phyloP scores from a whole-genome alignment of 2,797 vertebrate genomes.

The Serranus cabrilla region DNA sequence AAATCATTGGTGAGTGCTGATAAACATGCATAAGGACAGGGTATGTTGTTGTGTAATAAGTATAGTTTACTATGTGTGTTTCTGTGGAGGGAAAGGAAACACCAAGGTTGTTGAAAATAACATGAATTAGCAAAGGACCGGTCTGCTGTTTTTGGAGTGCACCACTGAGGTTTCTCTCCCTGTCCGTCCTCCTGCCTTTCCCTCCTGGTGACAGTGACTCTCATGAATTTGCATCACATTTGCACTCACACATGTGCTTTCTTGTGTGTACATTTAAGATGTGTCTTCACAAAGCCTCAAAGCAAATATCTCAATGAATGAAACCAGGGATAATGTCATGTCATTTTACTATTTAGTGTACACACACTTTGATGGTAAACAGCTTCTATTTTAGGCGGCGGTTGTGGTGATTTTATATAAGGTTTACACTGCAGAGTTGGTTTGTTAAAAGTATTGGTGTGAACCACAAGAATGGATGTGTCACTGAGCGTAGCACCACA shows the following conservation, averaged over 20 bases:
- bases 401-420: constrained; percentile 41
- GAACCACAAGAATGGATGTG: constrained; percentile 56
- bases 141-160: constrained; percentile 44
- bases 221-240: constrained; percentile 48
- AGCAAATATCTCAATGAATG: not conserved
- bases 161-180: constrained; percentile 50
- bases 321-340: not conserved
- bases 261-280: not conserved
- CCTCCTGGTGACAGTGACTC: constrained; percentile 23
- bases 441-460: constrained; percentile 57
- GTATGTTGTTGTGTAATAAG: constrained; percentile 18
- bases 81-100: constrained; percentile 11
- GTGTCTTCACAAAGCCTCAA: not conserved
- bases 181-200: constrained; percentile 11
- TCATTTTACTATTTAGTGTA: not conserved
- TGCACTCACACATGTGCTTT: constrained; percentile 7
- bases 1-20: constrained; percentile 3
- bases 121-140: constrained; percentile 63
- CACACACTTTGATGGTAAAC: constrained; percentile 29
- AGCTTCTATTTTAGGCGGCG: constrained; percentile 22
- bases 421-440: constrained; percentile 41
- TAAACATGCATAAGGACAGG: not conserved
- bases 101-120: constrained; percentile 69
- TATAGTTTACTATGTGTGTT: not conserved
- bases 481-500: constrained; percentile 51